Evolutionary conservation across 2,113 vertebrate species (phyloP), one percentile per base, ranked within the genome.

Genomic region (Dasyornis broadbenti): DNA sequence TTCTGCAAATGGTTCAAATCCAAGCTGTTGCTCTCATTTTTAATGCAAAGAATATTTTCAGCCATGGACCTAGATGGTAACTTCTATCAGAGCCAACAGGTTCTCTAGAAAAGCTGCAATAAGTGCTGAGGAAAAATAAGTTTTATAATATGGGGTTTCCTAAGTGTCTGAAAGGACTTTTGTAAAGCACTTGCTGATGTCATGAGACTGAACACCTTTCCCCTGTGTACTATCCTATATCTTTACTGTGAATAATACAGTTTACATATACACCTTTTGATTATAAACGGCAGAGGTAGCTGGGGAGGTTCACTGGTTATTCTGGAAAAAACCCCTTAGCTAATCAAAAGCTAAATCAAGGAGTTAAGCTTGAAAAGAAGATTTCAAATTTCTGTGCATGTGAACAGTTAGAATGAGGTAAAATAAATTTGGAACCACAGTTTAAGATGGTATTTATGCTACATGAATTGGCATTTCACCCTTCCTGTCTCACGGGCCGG

Each of bases 221-320:
- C 23, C 23, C 24, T 82, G 23, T n/a, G 20, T 49, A 22, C 10
- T 52, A 7, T 40, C 19, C 9, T 28, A 3, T 24, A 23, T 20
- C 17, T 86, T 54, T 64, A 28, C 23, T 17, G 17, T 60, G 24
- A 85, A 64, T 50, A 17, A 52, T 22, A 40, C 3, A 22, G 45
- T 63, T 91, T 70, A 50, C 1, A 0, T 1, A 0, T 33, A 28
- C 28, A 50, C 3, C 2, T 82, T 20, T 42, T 53, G 30, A 42
- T 56, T 66, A 66, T 28, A 60, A 19, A 35, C 42, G 13, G 4
- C 0, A 0, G 21, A 2, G 7, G 7, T 40, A 75, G 15, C 15
- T 75, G 30, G 9, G 31, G 7, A 49, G 1, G 3, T 64, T 86
- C n/a, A 49, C 15, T 30, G 10, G 8, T 26, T 86, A 45, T 53